Percentiles rank a stretch among this genome's conserved stretches.
Evolutionary conservation across 1,140 invertebrate genomes (phyloP).

Genomic region (Amyelois transitella): DNA sequence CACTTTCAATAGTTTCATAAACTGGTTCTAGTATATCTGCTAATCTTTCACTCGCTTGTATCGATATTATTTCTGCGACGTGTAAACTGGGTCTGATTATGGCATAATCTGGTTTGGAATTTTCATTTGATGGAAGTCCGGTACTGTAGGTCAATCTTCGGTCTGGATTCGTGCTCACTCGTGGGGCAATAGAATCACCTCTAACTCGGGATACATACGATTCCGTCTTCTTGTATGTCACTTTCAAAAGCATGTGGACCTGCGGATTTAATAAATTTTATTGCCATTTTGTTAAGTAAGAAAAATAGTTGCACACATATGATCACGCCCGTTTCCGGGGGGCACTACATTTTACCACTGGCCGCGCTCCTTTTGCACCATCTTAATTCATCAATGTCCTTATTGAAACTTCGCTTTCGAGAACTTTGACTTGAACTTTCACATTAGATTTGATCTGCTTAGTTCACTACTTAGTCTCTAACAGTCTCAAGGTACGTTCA

Average conservation of each 20-base stretch:
- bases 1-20: slow-evolving; percentile 55
- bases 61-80: slow-evolving; percentile 62
- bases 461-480: too few species aligned
- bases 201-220: slow-evolving; percentile 53
- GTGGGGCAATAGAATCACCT: slow-evolving; percentile 32
- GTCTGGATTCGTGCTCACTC: slow-evolving; percentile 31
- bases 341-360: too few species aligned
- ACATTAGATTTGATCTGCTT: too few species aligned
- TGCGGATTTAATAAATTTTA: slow-evolving; percentile 12
- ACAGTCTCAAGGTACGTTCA: too few species aligned
- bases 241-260: slow-evolving; percentile 59
- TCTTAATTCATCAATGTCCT: too few species aligned
- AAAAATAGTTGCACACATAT: too few species aligned
- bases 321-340: too few species aligned
- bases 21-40: slow-evolving; percentile 62
- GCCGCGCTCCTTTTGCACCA: too few species aligned
- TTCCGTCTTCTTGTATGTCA: slow-evolving; percentile 66
- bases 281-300: too few species aligned
- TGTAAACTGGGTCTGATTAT: slow-evolving; percentile 47
- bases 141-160: slow-evolving; percentile 60
- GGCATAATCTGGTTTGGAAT: slow-evolving; percentile 35
- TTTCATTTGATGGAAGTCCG: slow-evolving; percentile 26
- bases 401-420: too few species aligned
- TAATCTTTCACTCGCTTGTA: slow-evolving; percentile 56
- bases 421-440: too few species aligned